phyloP scores from a whole-genome alignment of 2,888 invertebrate species.

The Cartodere bifasciata region DNA sequence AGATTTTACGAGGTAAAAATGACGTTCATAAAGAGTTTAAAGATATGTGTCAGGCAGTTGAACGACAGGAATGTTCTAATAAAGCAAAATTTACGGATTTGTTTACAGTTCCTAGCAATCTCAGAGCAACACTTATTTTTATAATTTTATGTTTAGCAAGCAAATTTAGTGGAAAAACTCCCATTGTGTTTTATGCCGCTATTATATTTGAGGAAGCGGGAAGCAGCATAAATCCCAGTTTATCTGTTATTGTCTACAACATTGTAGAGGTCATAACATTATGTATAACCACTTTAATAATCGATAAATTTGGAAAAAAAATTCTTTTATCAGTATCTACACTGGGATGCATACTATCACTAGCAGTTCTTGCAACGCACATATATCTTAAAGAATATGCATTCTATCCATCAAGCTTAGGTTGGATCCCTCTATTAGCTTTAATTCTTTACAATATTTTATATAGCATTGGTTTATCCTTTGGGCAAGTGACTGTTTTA shows the following conservation, averaged over 20 bases:
- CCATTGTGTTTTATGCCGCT: conserved; percentile 48
- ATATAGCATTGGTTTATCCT: conserved; percentile 39
- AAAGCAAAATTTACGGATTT: conserved; percentile 37
- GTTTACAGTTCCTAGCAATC: conserved; percentile 41
- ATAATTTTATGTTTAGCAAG: conserved; percentile 46
- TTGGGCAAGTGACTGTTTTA: conserved; percentile 38
- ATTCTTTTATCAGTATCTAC: conserved; percentile 46
- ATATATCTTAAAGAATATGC: conserved; percentile 34
- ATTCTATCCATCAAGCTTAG: conserved; percentile 22
- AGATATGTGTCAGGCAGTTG: conserved; percentile 25
- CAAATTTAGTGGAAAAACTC: conserved; percentile 53
- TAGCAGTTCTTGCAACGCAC: conserved; percentile 33
- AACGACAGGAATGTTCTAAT: conserved; percentile 34
- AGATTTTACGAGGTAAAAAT: conserved; percentile 42
- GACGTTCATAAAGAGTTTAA: conserved; percentile 39
- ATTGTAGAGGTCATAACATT: conserved; percentile 46
- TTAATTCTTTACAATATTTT: conserved; percentile 38
- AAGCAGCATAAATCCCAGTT: conserved; percentile 37
- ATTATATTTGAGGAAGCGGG: conserved; percentile 44
- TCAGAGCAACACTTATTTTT: conserved; percentile 48
- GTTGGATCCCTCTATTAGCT: conserved; percentile 38
- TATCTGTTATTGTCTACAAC: conserved; percentile 46
- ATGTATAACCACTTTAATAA: conserved; percentile 41
- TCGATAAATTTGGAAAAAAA: conserved; percentile 52
- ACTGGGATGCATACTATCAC: conserved; percentile 32